Base-by-base conservation (phyloP, 2,888 invertebrate species). In the Andrena bucephala region DNA sequence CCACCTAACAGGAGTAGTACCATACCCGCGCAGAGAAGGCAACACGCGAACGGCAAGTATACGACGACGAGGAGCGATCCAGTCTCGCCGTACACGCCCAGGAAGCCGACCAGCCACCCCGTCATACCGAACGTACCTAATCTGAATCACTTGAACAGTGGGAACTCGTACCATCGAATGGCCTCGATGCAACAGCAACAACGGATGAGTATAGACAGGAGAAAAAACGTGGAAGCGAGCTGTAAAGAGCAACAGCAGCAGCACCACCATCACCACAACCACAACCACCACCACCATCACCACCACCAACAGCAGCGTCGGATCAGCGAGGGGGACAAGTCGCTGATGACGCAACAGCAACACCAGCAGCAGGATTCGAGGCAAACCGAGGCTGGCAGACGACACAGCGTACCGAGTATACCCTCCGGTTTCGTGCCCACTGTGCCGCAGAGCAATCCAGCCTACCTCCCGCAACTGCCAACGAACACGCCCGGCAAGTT, bases 21-120 rank as follows among this genome's bases (percentile, higher is more conserved):
- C 54, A 69, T 74, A 52, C 67, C 86, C 0, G 31, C 54, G 48
- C 89, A 87, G 73, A 89, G 86, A 82, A 88, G 87, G 71, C 89
- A 94, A 31, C 90, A 96, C 0, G 94, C 95, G 0, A 95, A 95
- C 70, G 96, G 96, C 0, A 95, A 95, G 89, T 95, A 95, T 83
- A 92, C 95, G 68, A 92, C 95, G 67, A 93, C 94, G 0, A 94
- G 95, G 0, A 96, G 94, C 0, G 95, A 94, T 4, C 93, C 94
- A 24, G 89, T 93, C 0, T 94, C 93, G 3, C 92, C 93, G 3
- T 94, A 94, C 75, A 91, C 92, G 3, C 91, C 94, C 2, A 89
- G 93, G 36, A 93, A 93, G 71, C 72, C 90, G n/a, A 70, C 10
- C 13, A 87, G 78, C 82, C 92, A 92, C 70, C 91, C 92, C 62